Base-by-base conservation (phyloP, 2,797 vertebrate genomes). In the Clarias fuscus region DNA sequence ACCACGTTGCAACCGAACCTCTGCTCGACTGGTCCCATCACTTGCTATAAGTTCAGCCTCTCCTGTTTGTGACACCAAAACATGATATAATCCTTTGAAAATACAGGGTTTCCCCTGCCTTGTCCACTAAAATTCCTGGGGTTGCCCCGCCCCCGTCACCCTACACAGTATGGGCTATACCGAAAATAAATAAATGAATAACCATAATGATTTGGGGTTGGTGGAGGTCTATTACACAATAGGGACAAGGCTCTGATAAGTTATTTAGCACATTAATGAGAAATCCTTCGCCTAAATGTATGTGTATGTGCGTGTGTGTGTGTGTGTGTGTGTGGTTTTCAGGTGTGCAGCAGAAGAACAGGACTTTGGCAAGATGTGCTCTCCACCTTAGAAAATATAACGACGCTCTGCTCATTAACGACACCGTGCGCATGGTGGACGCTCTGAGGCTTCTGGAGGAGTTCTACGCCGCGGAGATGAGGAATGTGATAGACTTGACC, bases 341-440 rank as follows among this genome's bases (percentile, higher is more conserved):
- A 96, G 98, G 96, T 2, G 93, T 96, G 0, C 84, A 68, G 82
- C 53, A 24, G 0, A 82, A 88, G 3, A 93, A 94, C 76, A 94
- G 93, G 53, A 27, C 88, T 85, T 89, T 85, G 0, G 92, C 97
- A 1, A 94, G 95, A 73, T 97, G 96, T 0, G 96, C 97, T 0
- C 64, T 96, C 20, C 97, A 99, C 92, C 95, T 99, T 71, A 92
- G 97, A 79, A 88, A 94, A 85, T 99, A 98, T 93, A 99, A 98
- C 0, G 96, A 99, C 0, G 96, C 98, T 0, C 90, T 99, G 91
- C 94, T 99, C 83, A 93, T 98, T 92, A 96, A 97, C 0, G 97
- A 98, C 92, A 94, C 96, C 0, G 94, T 98, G 88, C 93, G 96
- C 2, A 97, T 97, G 92, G 84, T 92, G 13, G 98, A 99, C 0